These are phyloP conservation scores for Nomada lathburiana DNA, from an alignment of 2,888 invertebrate species.

Conservation along the genomic window DNA sequence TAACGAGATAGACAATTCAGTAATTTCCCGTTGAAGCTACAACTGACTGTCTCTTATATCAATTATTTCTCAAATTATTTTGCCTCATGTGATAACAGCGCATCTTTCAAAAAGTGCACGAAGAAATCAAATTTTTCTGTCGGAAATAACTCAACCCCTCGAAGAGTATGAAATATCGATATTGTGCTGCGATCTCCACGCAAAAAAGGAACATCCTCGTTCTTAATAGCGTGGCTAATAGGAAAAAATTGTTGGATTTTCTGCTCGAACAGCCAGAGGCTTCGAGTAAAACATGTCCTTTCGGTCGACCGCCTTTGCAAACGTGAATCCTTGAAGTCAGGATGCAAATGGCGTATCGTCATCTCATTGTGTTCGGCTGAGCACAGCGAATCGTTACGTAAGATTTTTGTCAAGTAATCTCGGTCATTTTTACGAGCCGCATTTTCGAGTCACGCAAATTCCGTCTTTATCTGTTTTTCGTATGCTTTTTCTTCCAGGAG, in stretches of 20 bases:
- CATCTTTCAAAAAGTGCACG: not conserved
- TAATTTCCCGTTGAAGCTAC: not conserved
- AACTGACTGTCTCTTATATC: not conserved
- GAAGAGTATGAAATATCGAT: not conserved
- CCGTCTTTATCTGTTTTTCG: not conserved
- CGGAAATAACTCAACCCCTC: not conserved
- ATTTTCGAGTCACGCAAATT: conserved; percentile 21
- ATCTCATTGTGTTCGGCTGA: conserved; percentile 71
- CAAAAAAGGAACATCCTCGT: conserved; percentile 3
- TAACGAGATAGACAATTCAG: not conserved
- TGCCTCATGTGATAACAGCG: not conserved
- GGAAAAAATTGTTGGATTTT: conserved; percentile 39
- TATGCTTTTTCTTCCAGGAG: not conserved
- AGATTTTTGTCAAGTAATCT: conserved; percentile 63
- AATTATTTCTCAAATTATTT: not conserved
- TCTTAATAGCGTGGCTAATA: not conserved
- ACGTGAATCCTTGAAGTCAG: conserved; percentile 66
- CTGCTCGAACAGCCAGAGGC: conserved; percentile 32
- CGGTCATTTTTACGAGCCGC: conserved; percentile 27
- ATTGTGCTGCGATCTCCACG: not conserved
- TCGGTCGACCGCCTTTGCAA: conserved; percentile 43
- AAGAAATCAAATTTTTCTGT: not conserved
- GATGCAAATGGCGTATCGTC: conserved; percentile 66
- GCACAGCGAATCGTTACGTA: conserved; percentile 69
- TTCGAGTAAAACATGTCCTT: conserved; percentile 57